Evolutionary conservation across 2,113 vertebrate species (phyloP), one percentile per base, ranked within the genome.

Genomic region (Steatornis caripensis): DNA sequence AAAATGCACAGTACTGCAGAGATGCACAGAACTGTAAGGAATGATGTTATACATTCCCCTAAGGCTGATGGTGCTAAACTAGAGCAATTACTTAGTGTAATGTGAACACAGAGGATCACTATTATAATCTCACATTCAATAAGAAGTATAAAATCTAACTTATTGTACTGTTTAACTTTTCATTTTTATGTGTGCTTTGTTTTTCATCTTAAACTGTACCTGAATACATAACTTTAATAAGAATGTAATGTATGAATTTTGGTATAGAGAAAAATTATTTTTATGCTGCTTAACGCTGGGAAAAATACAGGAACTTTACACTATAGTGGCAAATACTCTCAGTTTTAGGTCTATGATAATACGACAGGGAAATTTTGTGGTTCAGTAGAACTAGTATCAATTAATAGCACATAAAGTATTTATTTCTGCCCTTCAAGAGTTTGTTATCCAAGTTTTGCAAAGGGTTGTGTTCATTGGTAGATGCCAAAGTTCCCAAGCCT

Each of bases 61-160:
- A 29, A 87, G 79, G 45, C 41, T 87, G 70, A 18, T 60, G 57
- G n/a, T 89, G 94, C 65, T 76, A 69, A 93, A 80, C 57, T 87
- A 92, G 75, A 97, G 45, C 66, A 90, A 91, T 95, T 95, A 91
- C 96, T 97, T 91, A 72, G 66, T 58, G 34, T 53, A 70, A n/a
- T n/a, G 24, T n/a, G 48, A 53, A 82, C 11, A 14, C 2, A 80
- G 12, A 85, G 36, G 48, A 49, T 83, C 5, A 36, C 21, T 79
- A 5, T 70, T 36, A 24, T 34, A 69, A 53, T 75, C 21, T n/a
- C 21, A 4, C 54, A 27, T 49, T 80, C 43, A 58, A 7, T 49
- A 54, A 64, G 6, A 54, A 48, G 18, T 58, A 75, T 53, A 58
- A 82, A 82, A 88, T 49, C 32, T 62, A 45, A 29, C 45, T 65